Evolutionary conservation across 2,113 vertebrate species (phyloP), one percentile per base, ranked within the genome.

Genomic region (Heterotis niloticus): DNA sequence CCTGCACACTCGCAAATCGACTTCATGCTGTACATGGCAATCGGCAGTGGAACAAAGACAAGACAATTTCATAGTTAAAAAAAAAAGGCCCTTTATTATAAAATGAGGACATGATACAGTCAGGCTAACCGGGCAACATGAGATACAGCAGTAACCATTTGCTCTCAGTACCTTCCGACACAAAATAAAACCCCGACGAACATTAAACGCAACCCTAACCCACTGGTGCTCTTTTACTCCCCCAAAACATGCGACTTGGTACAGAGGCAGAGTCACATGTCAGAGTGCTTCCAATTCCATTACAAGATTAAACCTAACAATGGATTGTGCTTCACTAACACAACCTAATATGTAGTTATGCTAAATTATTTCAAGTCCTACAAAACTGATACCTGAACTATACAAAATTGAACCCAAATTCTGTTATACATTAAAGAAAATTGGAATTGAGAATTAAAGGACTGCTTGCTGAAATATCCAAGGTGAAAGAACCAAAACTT

Each of bases 51-150:
- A 68, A 59, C 11, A 59, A 7, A 1, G 57, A 56, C n/a, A 74
- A n/a, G 52, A 59, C 71, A 59, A 59, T 4, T 70, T 17, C 20
- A 74, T 54, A 74, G 1, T 65, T n/a, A 62, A 17, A 65, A 76
- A 77, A 68, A 76, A 77, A 69, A 69, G 34, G 23, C 29, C 51
- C 17, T 78, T 78, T 78, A 78, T 78, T 78, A 69, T 34, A 69
- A 67, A 77, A n/a, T n/a, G 75, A 76, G 29, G 64, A 69, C 65
- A 66, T 44, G 76, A 57, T 77, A 78, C 54, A 78, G 65, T 28
- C 23, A n/a, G 20, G 52, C 65, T 77, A 78, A 68, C 76, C 52
- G 68, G 64, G n/a, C 57, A 78, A 68, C 65, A 52, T 26, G 9
- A 24, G 17, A 28, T 18, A 69, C 64, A 60, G 65, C 59, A 76